Percentiles rank a stretch among this genome's conserved stretches.
Conservation (phyloP, 2,797 vertebrate species). For the Platyrinchus mystaceus region DNA sequence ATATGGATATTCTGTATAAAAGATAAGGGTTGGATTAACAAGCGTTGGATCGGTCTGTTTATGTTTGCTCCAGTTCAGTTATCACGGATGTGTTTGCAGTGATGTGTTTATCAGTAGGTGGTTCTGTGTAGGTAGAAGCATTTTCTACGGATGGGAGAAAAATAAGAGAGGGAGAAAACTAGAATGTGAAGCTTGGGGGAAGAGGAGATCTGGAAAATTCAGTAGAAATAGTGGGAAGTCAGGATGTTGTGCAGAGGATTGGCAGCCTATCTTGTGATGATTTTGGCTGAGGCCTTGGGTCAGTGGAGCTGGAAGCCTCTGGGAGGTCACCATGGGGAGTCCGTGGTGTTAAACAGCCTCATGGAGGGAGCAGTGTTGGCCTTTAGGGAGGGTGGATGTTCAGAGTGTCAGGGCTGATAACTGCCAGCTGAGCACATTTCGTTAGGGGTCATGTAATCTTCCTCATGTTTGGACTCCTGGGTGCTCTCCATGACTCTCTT, state of each 20-base stretch:
- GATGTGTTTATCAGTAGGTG: not conserved
- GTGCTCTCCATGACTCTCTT: not conserved
- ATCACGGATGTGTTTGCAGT: not conserved
- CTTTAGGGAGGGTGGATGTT: not conserved
- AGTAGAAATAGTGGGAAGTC: not conserved
- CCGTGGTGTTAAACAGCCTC: constrained; percentile 12
- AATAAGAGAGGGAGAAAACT: not conserved
- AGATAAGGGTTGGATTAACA: not conserved
- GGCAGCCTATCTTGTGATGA: not conserved
- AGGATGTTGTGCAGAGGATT: not conserved
- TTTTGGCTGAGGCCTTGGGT: not conserved
- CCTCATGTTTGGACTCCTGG: not conserved
- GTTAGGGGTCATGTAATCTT: constrained; percentile 51
- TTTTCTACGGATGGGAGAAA: not conserved
- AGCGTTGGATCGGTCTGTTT: not conserved
- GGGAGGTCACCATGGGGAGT: not conserved
- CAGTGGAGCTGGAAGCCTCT: not conserved
- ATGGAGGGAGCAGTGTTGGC: not conserved
- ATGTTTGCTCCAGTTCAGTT: not conserved
- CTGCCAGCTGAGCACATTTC: constrained; percentile 34
- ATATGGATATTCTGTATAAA: not conserved
- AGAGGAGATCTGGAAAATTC: not conserved
- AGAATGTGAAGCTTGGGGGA: not conserved
- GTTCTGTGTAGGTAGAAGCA: not conserved
- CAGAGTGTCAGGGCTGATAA: not conserved